Conservation (phyloP, 2,797 vertebrate species). For the Vultur gryphus region DNA sequence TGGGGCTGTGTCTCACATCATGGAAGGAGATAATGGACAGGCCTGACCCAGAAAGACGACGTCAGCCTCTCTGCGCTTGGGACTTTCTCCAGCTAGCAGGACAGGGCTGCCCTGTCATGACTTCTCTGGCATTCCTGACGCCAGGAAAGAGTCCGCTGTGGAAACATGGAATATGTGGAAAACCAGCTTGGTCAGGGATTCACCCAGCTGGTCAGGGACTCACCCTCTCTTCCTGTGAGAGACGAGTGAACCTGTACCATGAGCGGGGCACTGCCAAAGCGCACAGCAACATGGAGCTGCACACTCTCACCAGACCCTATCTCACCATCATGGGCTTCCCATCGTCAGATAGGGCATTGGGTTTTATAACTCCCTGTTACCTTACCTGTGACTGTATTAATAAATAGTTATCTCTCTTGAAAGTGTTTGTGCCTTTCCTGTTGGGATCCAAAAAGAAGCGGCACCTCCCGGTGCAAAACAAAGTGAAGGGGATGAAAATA, state of each 20-base stretch:
- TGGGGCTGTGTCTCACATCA: not conserved
- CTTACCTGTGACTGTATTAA: not conserved
- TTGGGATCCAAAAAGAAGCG: not conserved
- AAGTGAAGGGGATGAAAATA: not conserved
- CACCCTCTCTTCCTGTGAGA: not conserved
- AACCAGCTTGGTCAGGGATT: not conserved
- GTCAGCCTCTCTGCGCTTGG: not conserved
- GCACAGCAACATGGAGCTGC: fast-evolving
- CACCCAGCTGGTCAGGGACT: not conserved
- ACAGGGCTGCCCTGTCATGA: not conserved
- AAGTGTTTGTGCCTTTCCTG: not conserved
- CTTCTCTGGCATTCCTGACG: not conserved
- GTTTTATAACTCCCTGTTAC: not conserved
- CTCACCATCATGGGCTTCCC: not conserved
- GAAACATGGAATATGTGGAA: not conserved
- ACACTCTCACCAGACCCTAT: not conserved
- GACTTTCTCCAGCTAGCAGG: not conserved
- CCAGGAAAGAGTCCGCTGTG: not conserved
- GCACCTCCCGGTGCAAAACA: not conserved
- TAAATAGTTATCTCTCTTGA: not conserved
- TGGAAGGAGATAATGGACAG: not conserved
- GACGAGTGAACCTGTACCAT: not conserved
- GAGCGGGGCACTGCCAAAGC: not conserved
- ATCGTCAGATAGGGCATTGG: fast-evolving
- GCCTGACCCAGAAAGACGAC: not conserved